Percentiles rank a stretch among this genome's conserved stretches.
phyloP scores from a whole-genome alignment of 2,797 vertebrate genomes.

The Oophaga sylvatica region DNA sequence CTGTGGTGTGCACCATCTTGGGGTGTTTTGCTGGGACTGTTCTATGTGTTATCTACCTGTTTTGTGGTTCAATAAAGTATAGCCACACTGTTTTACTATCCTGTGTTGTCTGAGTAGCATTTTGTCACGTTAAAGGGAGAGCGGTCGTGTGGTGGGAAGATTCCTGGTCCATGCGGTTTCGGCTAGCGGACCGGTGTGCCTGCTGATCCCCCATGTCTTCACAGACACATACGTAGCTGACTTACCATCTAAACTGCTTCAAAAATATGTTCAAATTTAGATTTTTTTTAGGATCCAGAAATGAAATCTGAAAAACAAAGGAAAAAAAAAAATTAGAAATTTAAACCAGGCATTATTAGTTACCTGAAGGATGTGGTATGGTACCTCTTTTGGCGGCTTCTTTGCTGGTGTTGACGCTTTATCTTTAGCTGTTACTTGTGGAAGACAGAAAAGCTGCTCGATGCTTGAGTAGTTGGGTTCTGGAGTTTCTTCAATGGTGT shows the following conservation, averaged over 20 bases:
- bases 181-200: too few species aligned
- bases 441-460: conserved; percentile 95
- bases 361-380: conserved; percentile 7
- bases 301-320: conserved; percentile 84
- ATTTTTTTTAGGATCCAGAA: conserved; percentile 96
- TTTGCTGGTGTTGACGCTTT: conserved; percentile 83
- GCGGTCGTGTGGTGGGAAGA: too few species aligned
- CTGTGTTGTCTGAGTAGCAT: too few species aligned
- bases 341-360: neutral
- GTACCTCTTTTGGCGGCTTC: conserved; percentile 92
- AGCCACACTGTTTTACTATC: too few species aligned
- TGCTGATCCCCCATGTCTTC: too few species aligned
- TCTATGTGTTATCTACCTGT: too few species aligned
- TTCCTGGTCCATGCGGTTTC: too few species aligned
- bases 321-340: conserved; percentile 8
- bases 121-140: too few species aligned
- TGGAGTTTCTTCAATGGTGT: conserved; percentile 65
- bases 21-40: too few species aligned
- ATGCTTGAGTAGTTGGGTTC: conserved; percentile 93
- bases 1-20: too few species aligned
- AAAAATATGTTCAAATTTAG: conserved; percentile 98
- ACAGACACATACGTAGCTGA: neutral
- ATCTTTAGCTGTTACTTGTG: conserved; percentile 82
- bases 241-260: conserved; percentile 97
- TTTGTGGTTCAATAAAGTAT: too few species aligned